Base-by-base conservation (phyloP, 2,797 vertebrate species). In the Acomys russatus region DNA sequence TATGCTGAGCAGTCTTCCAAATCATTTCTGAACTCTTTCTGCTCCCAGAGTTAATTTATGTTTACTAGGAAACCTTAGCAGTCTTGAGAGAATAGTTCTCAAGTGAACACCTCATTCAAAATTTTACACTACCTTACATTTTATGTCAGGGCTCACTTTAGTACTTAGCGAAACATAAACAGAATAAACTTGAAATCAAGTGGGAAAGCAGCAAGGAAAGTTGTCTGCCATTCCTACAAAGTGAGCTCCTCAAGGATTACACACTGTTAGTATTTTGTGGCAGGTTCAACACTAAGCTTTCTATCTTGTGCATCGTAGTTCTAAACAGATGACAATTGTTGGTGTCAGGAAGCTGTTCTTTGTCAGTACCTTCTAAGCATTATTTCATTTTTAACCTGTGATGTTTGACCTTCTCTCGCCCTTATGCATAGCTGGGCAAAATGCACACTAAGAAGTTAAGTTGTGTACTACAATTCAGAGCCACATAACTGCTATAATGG, bases 371-470 rank as follows among this genome's bases (percentile, higher is more conserved):
- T 74, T 38, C 15, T 3, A 3, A 61, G 54, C 25, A 44, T 30
- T 44, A 30, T 44, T 59, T 44, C 23, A 35, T 44, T 6, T 28
- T 82, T n/a, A 38, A 6, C 12, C 59, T 54, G 33, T 88, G 25
- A 28, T 20, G 6, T 8, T 12, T 59, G n/a, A 88, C 17, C 15
- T 44, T n/a, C n/a, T 74, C 15, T 44, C 30, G 12, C 30, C 44
- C 66, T 80, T 59, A 73, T 23, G 4, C 54, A 73, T 49, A 30
- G 74, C 66, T 64, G 87, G 73, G 68, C 23, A 54, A 93, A 94
- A 93, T 17, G 61, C n/a, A 73, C 4, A 66, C n/a, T 79, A 61
- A 91, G 38, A 96, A 73, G 64, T 90, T 94, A 84, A 87, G 33
- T 23, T 14, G 23, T n/a, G 4, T 49, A 66, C 23, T 91, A 8